Base-by-base conservation (phyloP, 64 coral and sea anemone species). In the Actinia tenebrosa region DNA sequence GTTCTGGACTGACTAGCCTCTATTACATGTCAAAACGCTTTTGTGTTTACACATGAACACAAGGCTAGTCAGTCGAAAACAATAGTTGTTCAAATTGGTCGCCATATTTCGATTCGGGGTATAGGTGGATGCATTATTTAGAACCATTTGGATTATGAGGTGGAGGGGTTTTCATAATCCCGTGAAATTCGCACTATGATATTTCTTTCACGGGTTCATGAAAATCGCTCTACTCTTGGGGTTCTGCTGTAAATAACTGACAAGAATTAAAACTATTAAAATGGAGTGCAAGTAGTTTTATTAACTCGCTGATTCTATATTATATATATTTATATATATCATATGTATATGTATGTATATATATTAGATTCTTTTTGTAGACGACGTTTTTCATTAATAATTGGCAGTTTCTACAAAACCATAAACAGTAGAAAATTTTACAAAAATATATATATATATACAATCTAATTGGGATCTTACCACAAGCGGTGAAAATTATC, bases 361-460 rank as follows among this genome's bases (percentile, higher is more conserved):
- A 89, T 89, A 89, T 89, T 89, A 88, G 56, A 88, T 87, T 85
- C 53, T 85, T 86, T 92, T 92, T 92, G 79, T 84, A 69, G 68
- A 88, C 61, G 84, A 91, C 53, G 52, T 81, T 85, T 80, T 87
- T 56, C 68, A 86, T 78, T 69, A 88, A 88, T 60, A 83, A 92
- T 87, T 87, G 83, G 86, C 91, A 88, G 72, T 84, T 91, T 87
- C 91, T 83, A 92, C 77, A 58, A 63, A 92, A 92, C 86, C 27
- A 27, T 88, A 80, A 56, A 88, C 80, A 77, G 86, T 92, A 92
- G 87, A 92, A 92, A 92, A 92, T 92, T 71, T 88, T 92, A 92
- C 87, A 92, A 92, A 92, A 92, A 92, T 92, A 92, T 92, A 61
- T 92, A 61, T 88, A 88, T 50, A 2, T 69, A 69, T 88, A 92